Conservation (phyloP, 30 jellyfish, hydroid and myxozoan genomes). For the Calvadosia cruxmelitensis region DNA sequence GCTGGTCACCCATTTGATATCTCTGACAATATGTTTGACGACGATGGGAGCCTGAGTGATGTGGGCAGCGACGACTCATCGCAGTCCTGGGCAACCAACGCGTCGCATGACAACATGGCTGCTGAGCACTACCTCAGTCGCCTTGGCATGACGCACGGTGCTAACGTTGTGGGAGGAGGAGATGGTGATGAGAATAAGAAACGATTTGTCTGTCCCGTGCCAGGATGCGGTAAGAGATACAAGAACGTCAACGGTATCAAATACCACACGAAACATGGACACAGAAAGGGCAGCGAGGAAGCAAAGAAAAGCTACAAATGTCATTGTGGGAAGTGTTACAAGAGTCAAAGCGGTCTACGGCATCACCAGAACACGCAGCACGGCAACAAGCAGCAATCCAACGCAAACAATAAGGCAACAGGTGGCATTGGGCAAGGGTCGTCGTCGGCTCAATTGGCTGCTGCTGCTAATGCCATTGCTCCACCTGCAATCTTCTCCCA, state of each 20-base stretch:
- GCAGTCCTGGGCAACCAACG: slow-evolving; percentile 87
- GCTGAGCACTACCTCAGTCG: not conserved
- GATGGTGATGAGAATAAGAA: slow-evolving; percentile 73
- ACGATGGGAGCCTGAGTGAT: slow-evolving; percentile 65
- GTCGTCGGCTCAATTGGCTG: too few relatives aligned
- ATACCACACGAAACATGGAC: slow-evolving; percentile 88
- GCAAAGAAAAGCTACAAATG: slow-evolving; percentile 55
- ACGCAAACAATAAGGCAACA: not conserved
- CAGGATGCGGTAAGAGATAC: slow-evolving; percentile 84
- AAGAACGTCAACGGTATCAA: slow-evolving; percentile 84
- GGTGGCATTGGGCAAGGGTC: not conserved
- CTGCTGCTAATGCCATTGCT: not conserved
- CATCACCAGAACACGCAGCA: slow-evolving; percentile 96
- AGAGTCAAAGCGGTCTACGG: slow-evolving; percentile 89
- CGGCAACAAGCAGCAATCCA: not conserved
- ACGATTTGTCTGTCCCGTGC: slow-evolving; percentile 78
- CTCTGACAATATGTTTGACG: slow-evolving; percentile 33
- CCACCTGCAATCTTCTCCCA: not conserved
- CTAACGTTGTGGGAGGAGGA: slow-evolving; percentile 3
- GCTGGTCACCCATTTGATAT: slow-evolving; percentile 21
- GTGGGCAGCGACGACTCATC: slow-evolving; percentile 98
- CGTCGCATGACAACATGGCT: not conserved
- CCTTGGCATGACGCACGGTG: not conserved
- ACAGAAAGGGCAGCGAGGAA: slow-evolving; percentile 44
- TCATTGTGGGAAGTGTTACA: slow-evolving; percentile 89